Evolutionary conservation across 2,113 vertebrate species (phyloP).

Genomic region (Stigmatopora argus): DNA sequence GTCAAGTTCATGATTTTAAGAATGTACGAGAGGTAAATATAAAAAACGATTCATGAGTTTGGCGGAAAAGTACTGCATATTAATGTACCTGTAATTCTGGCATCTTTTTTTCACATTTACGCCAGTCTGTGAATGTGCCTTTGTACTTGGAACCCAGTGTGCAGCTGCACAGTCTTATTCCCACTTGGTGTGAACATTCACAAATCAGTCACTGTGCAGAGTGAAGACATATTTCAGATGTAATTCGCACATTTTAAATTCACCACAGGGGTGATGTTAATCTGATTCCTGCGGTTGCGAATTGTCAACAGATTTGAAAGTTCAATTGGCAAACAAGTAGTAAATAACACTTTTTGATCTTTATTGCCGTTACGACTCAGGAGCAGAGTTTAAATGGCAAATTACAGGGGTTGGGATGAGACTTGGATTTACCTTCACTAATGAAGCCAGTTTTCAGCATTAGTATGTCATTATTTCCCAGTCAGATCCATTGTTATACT

Average conservation of each 20-base stretch:
- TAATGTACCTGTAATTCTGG: neutral
- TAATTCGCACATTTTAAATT: neutral
- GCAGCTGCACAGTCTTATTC: slow-evolving; percentile 24
- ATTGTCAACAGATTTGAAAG: slow-evolving; percentile 35
- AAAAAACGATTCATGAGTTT: neutral
- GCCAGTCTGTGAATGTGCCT: slow-evolving; percentile 16
- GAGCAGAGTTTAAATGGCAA: slow-evolving; percentile 46
- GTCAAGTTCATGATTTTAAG: too few relatives aligned
- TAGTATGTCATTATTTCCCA: slow-evolving; percentile 26
- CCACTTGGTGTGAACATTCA: slow-evolving; percentile 25
- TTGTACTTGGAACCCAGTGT: slow-evolving; percentile 29
- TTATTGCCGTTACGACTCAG: slow-evolving; percentile 47
- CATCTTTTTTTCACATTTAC: neutral
- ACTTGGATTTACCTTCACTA: slow-evolving; percentile 52
- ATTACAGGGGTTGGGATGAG: slow-evolving; percentile 50
- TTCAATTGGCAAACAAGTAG: slow-evolving; percentile 41
- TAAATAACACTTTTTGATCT: slow-evolving; percentile 42
- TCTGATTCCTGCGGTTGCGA: slow-evolving; percentile 1
- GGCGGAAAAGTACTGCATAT: neutral
- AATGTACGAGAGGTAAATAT: neutral
- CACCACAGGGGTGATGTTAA: neutral
- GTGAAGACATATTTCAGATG: slow-evolving; percentile 8
- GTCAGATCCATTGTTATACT: slow-evolving; percentile 7
- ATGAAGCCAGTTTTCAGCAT: slow-evolving; percentile 43
- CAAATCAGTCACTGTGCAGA: slow-evolving; percentile 32